Evolutionary conservation across 2,113 vertebrate genomes (phyloP), one percentile per base, ranked within the genome.

Genomic region (Montifringilla adamsi): DNA sequence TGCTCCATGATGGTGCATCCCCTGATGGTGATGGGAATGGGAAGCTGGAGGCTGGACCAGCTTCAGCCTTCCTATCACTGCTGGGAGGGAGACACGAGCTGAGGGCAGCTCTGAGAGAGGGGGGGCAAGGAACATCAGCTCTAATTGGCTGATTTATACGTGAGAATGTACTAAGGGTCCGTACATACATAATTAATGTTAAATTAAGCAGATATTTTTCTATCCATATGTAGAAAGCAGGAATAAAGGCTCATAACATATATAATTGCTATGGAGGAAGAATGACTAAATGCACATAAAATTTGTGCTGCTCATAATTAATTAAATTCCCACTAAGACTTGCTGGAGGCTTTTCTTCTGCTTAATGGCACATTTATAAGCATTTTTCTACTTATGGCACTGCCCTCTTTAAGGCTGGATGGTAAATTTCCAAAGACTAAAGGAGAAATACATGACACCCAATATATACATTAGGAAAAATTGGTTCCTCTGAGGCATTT

Each of bases 331-430:
- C 79, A 79, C 86, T 86, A 93, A 90, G 87, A 73, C 35, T 86
- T 63, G 92, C 91, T 93, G 64, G 76, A 93, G 95, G 93, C 89
- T 95, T 96, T 95, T 95, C 76, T 90, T 80, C 72, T 90, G 55
- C 68, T 84, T 80, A 92, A 86, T 67, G 52, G 47, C 39, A 96
- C 64, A 56, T 86, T 89, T 73, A 58, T 35, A 89, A 84, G 37
- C 41, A 77, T 86, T 92, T 76, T 79, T 62, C 85, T 76, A 69
- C 58, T 79, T 53, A 56, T 0, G 0, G 39, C 59, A 41, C 37
- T 56, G 55, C 55, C 43, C 55, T 37, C 3, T 37, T 1, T 59
- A 55, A 63, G 64, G 53, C 46, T 84, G 89, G 76, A 76, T 63
- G 52, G 86, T 60, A 90, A 89, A 88, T 80, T 58, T 49, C 72